Conservation (phyloP, 2,888 invertebrate species). For the Chrysomela aeneicollis region DNA sequence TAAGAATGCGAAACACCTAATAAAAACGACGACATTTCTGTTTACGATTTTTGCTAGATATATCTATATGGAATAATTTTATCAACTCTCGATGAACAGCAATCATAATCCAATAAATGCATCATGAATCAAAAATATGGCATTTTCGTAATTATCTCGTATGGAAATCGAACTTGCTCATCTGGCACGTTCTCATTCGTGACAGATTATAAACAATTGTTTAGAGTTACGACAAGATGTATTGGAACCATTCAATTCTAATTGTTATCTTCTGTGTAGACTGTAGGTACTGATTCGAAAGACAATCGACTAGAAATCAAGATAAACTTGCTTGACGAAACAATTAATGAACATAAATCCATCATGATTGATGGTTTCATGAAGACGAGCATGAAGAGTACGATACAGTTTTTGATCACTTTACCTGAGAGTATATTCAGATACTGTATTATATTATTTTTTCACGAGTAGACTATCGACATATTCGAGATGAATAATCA, state of each 20-base stretch:
- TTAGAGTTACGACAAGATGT: neutral
- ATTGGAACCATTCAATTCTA: neutral
- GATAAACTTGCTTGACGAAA: conserved; percentile 1
- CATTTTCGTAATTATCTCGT: neutral
- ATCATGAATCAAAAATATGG: neutral
- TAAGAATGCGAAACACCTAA: neutral
- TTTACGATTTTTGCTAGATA: too few relatives aligned
- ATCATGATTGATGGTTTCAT: neutral
- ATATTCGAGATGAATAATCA: too few relatives aligned
- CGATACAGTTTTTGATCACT: too few relatives aligned
- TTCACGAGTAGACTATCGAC: too few relatives aligned
- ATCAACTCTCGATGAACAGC: too few relatives aligned
- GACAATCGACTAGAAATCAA: neutral
- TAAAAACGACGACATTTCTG: too few relatives aligned
- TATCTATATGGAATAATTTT: too few relatives aligned
- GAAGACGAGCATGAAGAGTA: too few relatives aligned
- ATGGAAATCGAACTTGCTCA: neutral
- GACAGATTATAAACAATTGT: conserved; percentile 1
- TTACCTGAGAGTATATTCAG: too few relatives aligned
- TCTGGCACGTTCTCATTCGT: conserved; percentile 1
- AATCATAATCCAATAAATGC: too few relatives aligned
- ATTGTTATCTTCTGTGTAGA: neutral
- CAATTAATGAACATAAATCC: neutral
- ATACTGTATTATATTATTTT: too few relatives aligned
- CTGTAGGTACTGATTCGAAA: neutral